phyloP scores from a whole-genome alignment of 2,113 vertebrate species.

The Mormoops blainvillei region DNA sequence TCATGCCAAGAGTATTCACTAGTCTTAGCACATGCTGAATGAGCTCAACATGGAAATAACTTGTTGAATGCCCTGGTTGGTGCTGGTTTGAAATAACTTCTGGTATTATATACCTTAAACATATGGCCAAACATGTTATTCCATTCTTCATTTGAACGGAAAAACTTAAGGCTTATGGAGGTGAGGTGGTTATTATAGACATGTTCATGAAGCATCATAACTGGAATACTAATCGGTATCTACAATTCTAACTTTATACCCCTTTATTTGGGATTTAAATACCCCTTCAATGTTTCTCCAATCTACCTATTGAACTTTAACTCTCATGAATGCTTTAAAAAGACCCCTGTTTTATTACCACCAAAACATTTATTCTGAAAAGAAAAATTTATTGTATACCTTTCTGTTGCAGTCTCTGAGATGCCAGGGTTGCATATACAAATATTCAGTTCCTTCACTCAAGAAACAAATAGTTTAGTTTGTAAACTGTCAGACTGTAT shows the following conservation, averaged over 20 bases:
- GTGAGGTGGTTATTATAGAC: neutral
- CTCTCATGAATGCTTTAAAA: neutral
- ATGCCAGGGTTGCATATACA: neutral
- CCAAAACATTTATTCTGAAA: neutral
- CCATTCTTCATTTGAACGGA: neutral
- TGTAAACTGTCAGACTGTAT: neutral
- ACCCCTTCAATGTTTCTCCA: neutral
- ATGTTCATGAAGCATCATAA: neutral
- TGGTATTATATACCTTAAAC: neutral
- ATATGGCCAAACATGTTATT: neutral
- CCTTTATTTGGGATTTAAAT: neutral
- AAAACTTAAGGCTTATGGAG: neutral
- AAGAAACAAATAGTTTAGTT: neutral
- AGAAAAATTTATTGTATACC: fast-evolving
- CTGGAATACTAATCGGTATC: neutral
- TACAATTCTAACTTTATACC: neutral
- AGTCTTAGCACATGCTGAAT: neutral
- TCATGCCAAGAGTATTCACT: neutral
- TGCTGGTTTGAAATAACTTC: neutral
- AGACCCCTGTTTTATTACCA: neutral
- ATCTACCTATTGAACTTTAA: neutral
- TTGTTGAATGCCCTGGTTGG: neutral
- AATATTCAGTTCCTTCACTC: neutral
- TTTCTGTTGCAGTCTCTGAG: neutral
- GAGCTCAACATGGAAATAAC: neutral